These are phyloP conservation scores for Riparia riparia DNA, from an alignment of 2,113 vertebrate species.

Conservation along the genomic window DNA sequence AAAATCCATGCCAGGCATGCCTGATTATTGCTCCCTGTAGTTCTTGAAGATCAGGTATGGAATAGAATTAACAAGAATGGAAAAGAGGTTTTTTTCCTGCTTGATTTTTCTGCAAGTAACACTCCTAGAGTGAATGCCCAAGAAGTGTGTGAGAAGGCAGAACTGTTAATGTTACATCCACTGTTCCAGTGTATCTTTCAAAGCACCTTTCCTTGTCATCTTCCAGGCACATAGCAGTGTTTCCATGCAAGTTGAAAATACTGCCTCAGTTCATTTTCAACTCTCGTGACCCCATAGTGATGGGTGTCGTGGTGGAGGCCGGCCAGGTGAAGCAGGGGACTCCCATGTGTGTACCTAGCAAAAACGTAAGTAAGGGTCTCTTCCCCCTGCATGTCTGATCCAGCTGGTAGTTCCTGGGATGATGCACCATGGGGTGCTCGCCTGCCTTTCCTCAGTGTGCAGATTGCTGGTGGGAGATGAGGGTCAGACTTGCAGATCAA, in stretches of 20 bases:
- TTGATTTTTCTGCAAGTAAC: neutral
- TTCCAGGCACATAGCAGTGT: conserved; percentile 91
- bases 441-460: rapidly evolving
- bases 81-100: neutral
- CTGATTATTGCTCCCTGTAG: neutral
- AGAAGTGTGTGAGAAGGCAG: neutral
- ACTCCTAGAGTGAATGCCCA: neutral
- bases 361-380: conserved; percentile 84
- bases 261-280: conserved; percentile 99
- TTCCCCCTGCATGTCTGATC: neutral
- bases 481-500: neutral
- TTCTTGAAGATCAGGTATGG: neutral
- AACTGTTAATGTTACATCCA: rapidly evolving
- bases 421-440: too few species aligned
- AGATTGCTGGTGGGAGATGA: neutral
- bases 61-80: neutral
- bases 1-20: neutral
- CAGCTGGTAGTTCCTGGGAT: neutral
- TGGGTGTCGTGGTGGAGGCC: conserved; percentile 90
- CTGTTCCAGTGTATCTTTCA: neutral
- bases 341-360: conserved; percentile 92
- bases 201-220: neutral
- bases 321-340: conserved; percentile 93
- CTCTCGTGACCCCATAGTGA: conserved; percentile 97
- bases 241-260: conserved; percentile 93